phyloP scores from a whole-genome alignment of 1,140 invertebrate species.

The Acromyrmex charruanus region DNA sequence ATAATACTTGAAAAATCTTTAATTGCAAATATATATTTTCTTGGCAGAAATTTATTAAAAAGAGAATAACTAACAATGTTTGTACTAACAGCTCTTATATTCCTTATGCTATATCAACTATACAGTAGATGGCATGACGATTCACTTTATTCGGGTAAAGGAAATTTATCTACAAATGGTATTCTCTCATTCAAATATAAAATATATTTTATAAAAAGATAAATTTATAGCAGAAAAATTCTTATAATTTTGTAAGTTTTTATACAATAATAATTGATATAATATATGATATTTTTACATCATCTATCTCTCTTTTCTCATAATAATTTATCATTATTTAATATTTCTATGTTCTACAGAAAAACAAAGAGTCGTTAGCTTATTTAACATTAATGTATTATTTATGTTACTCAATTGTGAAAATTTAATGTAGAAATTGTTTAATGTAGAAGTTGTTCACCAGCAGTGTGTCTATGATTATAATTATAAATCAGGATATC shows the following conservation, averaged over 20 bases:
- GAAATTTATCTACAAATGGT: constrained; percentile 34
- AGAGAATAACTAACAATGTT: neutral
- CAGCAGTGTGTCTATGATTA: neutral
- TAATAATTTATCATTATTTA: neutral
- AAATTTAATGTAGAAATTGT: neutral
- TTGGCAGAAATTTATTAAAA: constrained; percentile 5
- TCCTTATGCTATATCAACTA: neutral
- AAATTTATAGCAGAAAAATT: constrained; percentile 15
- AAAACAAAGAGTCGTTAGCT: neutral
- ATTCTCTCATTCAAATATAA: neutral
- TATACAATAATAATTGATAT: neutral
- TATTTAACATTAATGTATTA: neutral
- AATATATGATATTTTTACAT: neutral
- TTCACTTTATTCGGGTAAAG: constrained; percentile 16
- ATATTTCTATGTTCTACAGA: neutral
- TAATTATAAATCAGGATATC: neutral
- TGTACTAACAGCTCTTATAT: neutral
- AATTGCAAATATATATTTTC: neutral
- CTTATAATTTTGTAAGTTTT: neutral
- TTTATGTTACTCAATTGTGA: neutral
- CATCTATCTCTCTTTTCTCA: neutral
- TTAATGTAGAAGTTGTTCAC: neutral
- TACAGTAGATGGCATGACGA: constrained; percentile 28
- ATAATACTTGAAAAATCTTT: neutral
- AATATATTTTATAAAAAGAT: no score